These are phyloP conservation scores for Origma solitaria DNA, from an alignment of 2,113 vertebrate genomes.

Conservation along the genomic window DNA sequence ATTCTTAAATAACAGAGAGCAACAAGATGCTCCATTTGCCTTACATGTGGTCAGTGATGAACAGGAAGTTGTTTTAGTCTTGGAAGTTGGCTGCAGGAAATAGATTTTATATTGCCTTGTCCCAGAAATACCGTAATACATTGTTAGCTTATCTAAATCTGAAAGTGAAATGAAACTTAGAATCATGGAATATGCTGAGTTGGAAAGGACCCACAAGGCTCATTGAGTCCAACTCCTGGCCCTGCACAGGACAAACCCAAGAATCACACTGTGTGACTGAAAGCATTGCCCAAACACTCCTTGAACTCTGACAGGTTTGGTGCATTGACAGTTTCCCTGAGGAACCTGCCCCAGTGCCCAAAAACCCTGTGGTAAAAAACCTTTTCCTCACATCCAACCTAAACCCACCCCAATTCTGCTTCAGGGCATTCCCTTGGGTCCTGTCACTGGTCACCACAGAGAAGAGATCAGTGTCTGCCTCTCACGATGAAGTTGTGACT, in stretches of 20 bases:
- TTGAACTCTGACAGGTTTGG: background rate
- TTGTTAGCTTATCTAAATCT: background rate
- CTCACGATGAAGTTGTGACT: fast-evolving
- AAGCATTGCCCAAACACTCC: background rate
- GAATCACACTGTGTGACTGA: background rate
- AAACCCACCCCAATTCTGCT: background rate
- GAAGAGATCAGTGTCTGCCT: background rate
- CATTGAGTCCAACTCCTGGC: background rate
- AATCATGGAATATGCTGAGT: background rate
- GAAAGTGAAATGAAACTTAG: background rate
- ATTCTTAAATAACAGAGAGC: background rate
- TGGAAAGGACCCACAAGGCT: background rate
- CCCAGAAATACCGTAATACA: background rate
- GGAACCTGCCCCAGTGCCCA: background rate
- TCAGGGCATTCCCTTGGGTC: background rate
- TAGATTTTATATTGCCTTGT: background rate
- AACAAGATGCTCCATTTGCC: background rate
- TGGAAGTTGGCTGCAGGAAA: background rate
- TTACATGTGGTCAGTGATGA: background rate
- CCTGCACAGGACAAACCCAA: background rate
- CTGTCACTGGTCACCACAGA: too few species aligned
- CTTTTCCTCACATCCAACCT: background rate
- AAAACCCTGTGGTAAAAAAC: background rate
- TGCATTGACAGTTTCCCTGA: background rate
- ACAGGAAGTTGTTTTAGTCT: background rate